Percentiles rank a stretch among this genome's conserved stretches.
These are phyloP conservation scores for Pitangus sulphuratus DNA, from an alignment of 2,797 vertebrate genomes.

Conservation along the genomic window DNA sequence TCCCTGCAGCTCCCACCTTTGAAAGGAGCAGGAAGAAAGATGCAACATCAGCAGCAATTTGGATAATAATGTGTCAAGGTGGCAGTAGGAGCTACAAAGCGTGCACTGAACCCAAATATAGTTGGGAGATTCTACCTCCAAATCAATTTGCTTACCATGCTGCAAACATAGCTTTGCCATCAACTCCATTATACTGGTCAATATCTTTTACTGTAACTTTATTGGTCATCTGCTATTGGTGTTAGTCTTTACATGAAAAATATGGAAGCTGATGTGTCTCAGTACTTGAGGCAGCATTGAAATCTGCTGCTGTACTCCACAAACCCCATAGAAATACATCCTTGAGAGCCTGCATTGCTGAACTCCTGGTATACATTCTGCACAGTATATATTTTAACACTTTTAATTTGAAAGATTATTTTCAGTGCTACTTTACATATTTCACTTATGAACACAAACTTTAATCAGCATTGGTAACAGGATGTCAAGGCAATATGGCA, in stretches of 20 bases:
- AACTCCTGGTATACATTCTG: not conserved
- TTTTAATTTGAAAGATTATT: constrained; percentile 17
- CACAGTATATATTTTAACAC: not conserved
- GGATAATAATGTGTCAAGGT: not conserved
- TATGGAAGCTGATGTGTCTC: not conserved
- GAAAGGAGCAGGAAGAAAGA: not conserved
- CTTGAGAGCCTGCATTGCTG: not conserved
- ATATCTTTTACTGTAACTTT: not conserved
- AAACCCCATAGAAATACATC: not conserved
- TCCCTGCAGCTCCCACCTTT: accelerated
- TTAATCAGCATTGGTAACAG: constrained; percentile 23
- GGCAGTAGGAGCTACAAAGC: not conserved
- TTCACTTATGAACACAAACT: constrained; percentile 14
- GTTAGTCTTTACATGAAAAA: not conserved
- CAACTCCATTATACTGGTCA: not conserved
- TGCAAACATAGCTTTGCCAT: not conserved
- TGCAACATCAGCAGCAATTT: not conserved
- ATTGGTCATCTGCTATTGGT: not conserved
- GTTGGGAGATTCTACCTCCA: not conserved
- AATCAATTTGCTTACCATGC: not conserved
- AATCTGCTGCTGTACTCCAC: not conserved
- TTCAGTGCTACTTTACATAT: constrained; percentile 32
- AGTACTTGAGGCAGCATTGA: not conserved
- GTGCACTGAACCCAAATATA: not conserved
- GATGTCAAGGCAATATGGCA: not conserved